Base-by-base conservation (phyloP, 2,113 vertebrate genomes). In the Entomyzon cyanotis region DNA sequence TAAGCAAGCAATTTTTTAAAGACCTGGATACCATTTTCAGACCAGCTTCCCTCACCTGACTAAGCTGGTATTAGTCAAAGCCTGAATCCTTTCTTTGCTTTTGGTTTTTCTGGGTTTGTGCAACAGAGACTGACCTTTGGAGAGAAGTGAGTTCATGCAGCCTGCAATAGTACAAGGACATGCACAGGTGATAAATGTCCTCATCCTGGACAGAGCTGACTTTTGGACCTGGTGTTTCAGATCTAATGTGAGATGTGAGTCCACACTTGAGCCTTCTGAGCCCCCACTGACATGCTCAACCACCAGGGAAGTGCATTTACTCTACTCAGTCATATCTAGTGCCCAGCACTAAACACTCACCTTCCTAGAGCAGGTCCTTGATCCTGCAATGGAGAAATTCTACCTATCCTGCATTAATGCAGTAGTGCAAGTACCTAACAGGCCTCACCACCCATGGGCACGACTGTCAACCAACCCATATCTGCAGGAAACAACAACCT, bases 151-250 rank as follows among this genome's bases (percentile, higher is more conserved):
- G 27, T 46, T 37, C 1, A 1, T 9, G 16, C 70, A 87, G 56
- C 42, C 28, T 28, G 17, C 33, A 27, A 17, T 1, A 31, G 10
- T 1, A 5, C 20, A 16, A 1, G 44, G 41, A 35, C 9, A 1
- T 6, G 15, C 2, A 4, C 15, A 64, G 5, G 18, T 83, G 55
- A 59, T 64, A 4, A 12, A 37, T 1, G 9, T 9, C 56, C 62
- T 20, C 39, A 70, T 44, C 37, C 25, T 8, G 28, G 37, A 46
- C 30, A 50, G 28, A 81, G n/a, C 11, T 35, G 46, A 15, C 15
- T 86, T 52, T 30, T 56, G 49, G 55, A 52, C n/a, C 10, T 33
- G 21, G 2, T 21, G 56, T 78, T 85, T 67, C 42, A 63, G 25
- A 28, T 31, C 39, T 23, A n/a, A 53, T 7, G 7, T 1, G 3